Evolutionary conservation across 2,113 vertebrate species (phyloP).

Genomic region (Leptosomus discolor): DNA sequence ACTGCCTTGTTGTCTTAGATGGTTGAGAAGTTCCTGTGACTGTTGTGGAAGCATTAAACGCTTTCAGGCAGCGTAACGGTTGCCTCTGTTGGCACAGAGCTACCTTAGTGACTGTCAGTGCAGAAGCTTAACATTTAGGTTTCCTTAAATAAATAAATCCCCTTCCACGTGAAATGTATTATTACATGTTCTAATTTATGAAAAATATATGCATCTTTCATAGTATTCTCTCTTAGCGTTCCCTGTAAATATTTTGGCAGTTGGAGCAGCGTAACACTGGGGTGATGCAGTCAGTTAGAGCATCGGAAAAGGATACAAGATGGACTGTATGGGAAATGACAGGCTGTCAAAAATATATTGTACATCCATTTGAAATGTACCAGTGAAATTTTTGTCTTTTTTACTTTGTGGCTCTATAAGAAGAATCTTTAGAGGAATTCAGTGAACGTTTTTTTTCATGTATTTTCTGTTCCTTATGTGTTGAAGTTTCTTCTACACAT

Average conservation of each 20-base stretch:
- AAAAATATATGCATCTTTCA: not conserved
- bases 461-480: not conserved
- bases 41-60: not conserved
- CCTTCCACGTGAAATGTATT: not conserved
- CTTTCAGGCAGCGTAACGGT: not conserved
- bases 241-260: not conserved
- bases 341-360: slow-evolving; percentile 23
- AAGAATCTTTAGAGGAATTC: not conserved
- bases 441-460: fast-evolving
- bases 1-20: not conserved
- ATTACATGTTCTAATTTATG: not conserved
- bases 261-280: not conserved
- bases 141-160: not conserved
- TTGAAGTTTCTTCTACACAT: not conserved
- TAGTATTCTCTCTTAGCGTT: not conserved
- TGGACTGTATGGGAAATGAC: not conserved
- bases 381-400: not conserved
- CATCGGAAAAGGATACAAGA: not conserved
- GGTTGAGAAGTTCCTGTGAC: not conserved
- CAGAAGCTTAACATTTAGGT: not conserved
- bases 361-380: slow-evolving; percentile 7
- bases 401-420: not conserved
- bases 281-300: not conserved
- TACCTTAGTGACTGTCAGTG: not conserved
- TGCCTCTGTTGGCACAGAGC: not conserved